These are phyloP conservation scores for Phacellophora camtschatica DNA, from an alignment of 30 jellyfish, hydroid and myxozoan genomes.

Conservation along the genomic window DNA sequence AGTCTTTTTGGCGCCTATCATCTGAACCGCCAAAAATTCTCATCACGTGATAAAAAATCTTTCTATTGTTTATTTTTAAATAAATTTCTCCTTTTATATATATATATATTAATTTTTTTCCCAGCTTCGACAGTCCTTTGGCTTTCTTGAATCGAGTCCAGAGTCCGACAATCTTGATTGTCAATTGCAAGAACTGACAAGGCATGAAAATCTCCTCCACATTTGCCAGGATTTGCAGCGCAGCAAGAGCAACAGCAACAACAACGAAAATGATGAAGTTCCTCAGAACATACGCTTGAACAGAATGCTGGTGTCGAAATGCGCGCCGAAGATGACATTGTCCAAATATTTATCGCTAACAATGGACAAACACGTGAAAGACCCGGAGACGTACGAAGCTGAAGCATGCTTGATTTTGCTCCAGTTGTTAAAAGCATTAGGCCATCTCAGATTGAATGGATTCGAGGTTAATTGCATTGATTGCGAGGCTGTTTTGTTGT, in stretches of 20 bases:
- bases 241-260: not conserved
- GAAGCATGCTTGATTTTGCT: slow-evolving; percentile 79
- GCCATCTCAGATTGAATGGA: slow-evolving; percentile 53
- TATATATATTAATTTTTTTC: too few relatives aligned
- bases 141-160: slow-evolving; percentile 10
- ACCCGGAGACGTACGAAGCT: slow-evolving; percentile 79
- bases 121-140: slow-evolving; percentile 65
- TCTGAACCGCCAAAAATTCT: too few relatives aligned
- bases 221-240: slow-evolving; percentile 70
- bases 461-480: slow-evolving; percentile 27
- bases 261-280: slow-evolving; percentile 36
- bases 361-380: slow-evolving; percentile 72
- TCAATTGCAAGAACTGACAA: slow-evolving; percentile 30
- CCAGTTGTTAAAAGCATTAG: slow-evolving; percentile 77
- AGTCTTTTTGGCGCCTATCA: too few relatives aligned
- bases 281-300: slow-evolving; percentile 76
- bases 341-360: slow-evolving; percentile 60
- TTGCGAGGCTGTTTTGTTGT: slow-evolving; percentile 55
- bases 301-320: slow-evolving; percentile 74
- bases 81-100: too few relatives aligned
- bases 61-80: too few relatives aligned
- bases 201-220: slow-evolving; percentile 81
- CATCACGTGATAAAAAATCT: too few relatives aligned
- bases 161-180: not conserved
- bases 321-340: slow-evolving; percentile 74